phyloP scores from a whole-genome alignment of 2,888 invertebrate species.

The Heterodera filipjevi region DNA sequence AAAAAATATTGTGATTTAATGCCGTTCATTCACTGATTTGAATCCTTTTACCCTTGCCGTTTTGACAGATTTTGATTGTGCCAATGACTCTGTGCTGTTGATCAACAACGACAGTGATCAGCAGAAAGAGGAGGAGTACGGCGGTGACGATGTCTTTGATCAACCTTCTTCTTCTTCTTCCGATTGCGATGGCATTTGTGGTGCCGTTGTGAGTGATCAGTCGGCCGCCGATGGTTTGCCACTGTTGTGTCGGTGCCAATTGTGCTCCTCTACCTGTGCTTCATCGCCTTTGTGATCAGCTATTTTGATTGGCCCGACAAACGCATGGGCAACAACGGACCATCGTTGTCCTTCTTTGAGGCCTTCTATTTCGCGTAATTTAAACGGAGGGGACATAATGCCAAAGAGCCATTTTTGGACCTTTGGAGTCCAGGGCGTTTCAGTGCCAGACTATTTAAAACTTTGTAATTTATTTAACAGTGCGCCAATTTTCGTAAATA shows the following conservation, averaged over 20 bases:
- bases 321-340: constrained; percentile 32
- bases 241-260: constrained; percentile 39
- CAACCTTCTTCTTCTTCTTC: neutral
- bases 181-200: neutral
- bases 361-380: constrained; percentile 45
- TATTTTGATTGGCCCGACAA: constrained; percentile 41
- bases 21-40: too few species aligned
- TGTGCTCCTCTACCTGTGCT: constrained; percentile 41
- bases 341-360: constrained; percentile 38
- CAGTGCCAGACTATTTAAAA: too few species aligned
- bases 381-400: neutral
- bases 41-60: too few species aligned
- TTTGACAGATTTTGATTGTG: neutral
- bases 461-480: too few species aligned
- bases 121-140: neutral
- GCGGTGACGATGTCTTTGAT: neutral
- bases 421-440: too few species aligned
- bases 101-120: neutral
- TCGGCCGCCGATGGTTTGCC: constrained; percentile 34
- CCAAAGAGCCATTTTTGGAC: neutral
- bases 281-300: constrained; percentile 39
- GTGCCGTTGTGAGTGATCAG: neutral
- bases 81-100: neutral
- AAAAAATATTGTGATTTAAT: too few species aligned
- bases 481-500: too few species aligned